These are phyloP conservation scores for Crenichthys baileyi DNA, from an alignment of 2,797 vertebrate genomes.

Conservation along the genomic window DNA sequence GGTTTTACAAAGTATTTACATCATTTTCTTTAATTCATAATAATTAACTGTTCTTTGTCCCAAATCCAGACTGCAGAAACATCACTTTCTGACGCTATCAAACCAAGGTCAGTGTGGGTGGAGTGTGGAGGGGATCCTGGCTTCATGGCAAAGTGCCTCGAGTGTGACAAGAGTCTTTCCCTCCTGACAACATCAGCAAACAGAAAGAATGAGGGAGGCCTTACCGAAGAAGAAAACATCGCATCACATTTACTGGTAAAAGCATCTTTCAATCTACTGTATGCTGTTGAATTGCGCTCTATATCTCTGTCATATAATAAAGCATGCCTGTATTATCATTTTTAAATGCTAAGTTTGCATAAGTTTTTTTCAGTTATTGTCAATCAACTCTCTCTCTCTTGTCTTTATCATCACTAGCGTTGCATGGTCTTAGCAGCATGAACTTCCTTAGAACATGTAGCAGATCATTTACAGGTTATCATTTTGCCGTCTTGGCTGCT, in stretches of 20 bases:
- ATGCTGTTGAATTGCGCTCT: background rate
- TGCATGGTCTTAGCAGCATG: background rate
- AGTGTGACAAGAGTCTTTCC: slow-evolving; percentile 43
- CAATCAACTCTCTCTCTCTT: background rate
- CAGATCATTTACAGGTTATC: slow-evolving; percentile 5
- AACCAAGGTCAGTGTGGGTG: slow-evolving; percentile 71
- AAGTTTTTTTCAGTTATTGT: background rate
- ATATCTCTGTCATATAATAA: slow-evolving; percentile 24
- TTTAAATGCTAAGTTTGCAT: background rate
- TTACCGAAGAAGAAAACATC: slow-evolving; percentile 10
- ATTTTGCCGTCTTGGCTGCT: background rate
- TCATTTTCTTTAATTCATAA: no score
- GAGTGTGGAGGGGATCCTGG: slow-evolving; percentile 71
- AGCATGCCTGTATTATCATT: background rate
- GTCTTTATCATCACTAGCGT: background rate
- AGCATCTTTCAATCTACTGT: slow-evolving; percentile 5
- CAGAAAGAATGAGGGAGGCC: slow-evolving; percentile 11
- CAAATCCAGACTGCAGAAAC: slow-evolving; percentile 47
- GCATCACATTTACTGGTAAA: slow-evolving; percentile 60
- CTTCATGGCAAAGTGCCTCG: slow-evolving; percentile 66
- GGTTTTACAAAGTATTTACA: background rate
- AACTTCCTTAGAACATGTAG: background rate
- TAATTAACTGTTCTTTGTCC: slow-evolving; percentile 28
- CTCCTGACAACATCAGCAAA: slow-evolving; percentile 23
- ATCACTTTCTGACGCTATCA: slow-evolving; percentile 17